phyloP scores from a whole-genome alignment of 2,797 vertebrate genomes.

The Distichodus sexfasciatus region DNA sequence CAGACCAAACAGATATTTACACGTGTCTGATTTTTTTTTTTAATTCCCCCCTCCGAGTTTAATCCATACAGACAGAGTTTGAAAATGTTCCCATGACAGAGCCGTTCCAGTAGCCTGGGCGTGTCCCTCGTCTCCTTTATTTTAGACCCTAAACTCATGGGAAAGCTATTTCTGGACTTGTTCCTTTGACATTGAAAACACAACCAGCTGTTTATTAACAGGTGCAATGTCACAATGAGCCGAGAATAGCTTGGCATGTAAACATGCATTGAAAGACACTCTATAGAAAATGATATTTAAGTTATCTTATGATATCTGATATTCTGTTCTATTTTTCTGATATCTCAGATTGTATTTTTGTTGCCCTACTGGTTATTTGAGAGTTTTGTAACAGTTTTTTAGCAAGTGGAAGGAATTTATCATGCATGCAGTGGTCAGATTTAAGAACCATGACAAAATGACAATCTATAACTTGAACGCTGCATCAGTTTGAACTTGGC shows the following conservation, averaged over 20 bases:
- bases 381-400: too few relatives aligned
- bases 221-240: conserved; percentile 66
- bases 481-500: too few relatives aligned
- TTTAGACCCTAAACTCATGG: conserved; percentile 79
- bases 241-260: conserved; percentile 50
- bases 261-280: conserved; percentile 39
- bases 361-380: neutral
- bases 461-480: too few relatives aligned
- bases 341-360: neutral
- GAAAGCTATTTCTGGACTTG: conserved; percentile 78
- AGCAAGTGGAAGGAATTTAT: too few relatives aligned
- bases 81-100: conserved; percentile 76
- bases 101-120: conserved; percentile 64
- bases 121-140: conserved; percentile 70
- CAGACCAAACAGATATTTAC: conserved; percentile 43
- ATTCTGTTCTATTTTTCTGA: neutral
- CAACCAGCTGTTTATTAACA: conserved; percentile 66
- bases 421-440: too few relatives aligned
- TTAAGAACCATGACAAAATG: too few relatives aligned
- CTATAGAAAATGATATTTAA: conserved; percentile 27
- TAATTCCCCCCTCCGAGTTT: conserved; percentile 56
- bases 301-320: neutral
- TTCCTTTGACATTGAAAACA: conserved; percentile 68
- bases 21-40: conserved; percentile 45
- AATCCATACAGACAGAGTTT: conserved; percentile 66